phyloP scores from a whole-genome alignment of 2,888 invertebrate genomes.

The Charanyca ferruginea region DNA sequence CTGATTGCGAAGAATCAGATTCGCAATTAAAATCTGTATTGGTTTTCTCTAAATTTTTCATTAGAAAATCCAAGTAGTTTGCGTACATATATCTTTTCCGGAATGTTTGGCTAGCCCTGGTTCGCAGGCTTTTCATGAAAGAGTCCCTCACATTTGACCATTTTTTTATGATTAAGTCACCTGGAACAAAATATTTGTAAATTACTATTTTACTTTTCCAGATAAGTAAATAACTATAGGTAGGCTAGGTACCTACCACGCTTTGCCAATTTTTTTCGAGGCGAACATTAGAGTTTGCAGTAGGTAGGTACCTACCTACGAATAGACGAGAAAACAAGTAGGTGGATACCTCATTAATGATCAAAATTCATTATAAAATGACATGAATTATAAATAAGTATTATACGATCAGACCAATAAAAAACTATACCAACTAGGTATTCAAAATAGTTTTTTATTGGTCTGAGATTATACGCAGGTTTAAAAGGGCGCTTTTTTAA shows the following conservation, averaged over 20 bases:
- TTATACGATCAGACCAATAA: no score
- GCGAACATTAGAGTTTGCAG: neutral
- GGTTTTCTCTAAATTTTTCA: constrained; percentile 1
- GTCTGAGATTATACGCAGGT: no score
- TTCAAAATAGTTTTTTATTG: no score
- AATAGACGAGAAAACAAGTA: no score
- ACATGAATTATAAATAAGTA: no score
- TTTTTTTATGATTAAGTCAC: constrained; percentile 9
- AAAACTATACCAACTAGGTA: no score
- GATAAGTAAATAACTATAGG: no score
- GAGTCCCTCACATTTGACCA: constrained; percentile 25
- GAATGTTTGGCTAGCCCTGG: neutral
- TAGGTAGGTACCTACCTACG: neutral
- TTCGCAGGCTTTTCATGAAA: constrained; percentile 16
- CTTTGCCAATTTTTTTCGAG: neutral
- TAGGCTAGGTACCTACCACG: neutral
- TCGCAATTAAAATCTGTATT: neutral
- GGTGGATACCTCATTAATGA: no score
- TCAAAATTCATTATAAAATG: no score
- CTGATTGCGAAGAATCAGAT: constrained; percentile 7
- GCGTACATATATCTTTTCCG: constrained; percentile 11
- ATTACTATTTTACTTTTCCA: neutral
- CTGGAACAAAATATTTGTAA: constrained; percentile 18
- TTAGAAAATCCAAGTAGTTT: constrained; percentile 9
- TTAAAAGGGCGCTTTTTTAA: neutral